Conservation (phyloP, 2,888 invertebrate genomes). For the Iselma pallidipennis region DNA sequence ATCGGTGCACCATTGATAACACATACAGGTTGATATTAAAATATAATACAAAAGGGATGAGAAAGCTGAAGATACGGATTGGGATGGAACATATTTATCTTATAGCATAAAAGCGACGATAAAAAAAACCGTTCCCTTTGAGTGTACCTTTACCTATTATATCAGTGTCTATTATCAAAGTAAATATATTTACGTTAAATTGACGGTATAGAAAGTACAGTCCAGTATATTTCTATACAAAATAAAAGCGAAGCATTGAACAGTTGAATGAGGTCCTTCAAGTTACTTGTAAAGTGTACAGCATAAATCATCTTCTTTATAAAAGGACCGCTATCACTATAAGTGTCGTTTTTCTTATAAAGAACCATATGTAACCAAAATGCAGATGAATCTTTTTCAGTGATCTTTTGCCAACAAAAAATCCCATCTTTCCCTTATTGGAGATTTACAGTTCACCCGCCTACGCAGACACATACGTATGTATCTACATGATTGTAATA, state of each 20-base stretch:
- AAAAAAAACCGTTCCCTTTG: not conserved
- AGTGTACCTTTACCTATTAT: not conserved
- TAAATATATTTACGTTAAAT: constrained; percentile 8
- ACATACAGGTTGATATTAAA: too few relatives aligned
- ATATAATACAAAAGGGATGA: not conserved
- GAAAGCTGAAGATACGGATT: not conserved
- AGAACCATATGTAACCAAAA: constrained; percentile 24
- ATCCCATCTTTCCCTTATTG: not conserved
- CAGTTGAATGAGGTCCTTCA: constrained; percentile 22
- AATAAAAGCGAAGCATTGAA: constrained; percentile 18
- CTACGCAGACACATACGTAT: too few relatives aligned
- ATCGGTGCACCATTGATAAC: too few relatives aligned
- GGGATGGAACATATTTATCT: not conserved
- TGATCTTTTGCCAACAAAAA: not conserved
- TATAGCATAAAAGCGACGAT: not conserved
- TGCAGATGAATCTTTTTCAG: constrained; percentile 23
- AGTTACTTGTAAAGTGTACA: constrained; percentile 20
- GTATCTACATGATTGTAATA: not conserved
- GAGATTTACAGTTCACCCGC: not conserved
- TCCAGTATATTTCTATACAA: constrained; percentile 9
- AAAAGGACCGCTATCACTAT: constrained; percentile 23
- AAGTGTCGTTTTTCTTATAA: constrained; percentile 23
- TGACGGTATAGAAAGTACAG: constrained; percentile 3
- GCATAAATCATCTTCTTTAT: constrained; percentile 27
- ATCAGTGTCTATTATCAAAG: not conserved